Evolutionary conservation across 2,888 invertebrate species (phyloP).

Genomic region (Ceraclea dissimilis): DNA sequence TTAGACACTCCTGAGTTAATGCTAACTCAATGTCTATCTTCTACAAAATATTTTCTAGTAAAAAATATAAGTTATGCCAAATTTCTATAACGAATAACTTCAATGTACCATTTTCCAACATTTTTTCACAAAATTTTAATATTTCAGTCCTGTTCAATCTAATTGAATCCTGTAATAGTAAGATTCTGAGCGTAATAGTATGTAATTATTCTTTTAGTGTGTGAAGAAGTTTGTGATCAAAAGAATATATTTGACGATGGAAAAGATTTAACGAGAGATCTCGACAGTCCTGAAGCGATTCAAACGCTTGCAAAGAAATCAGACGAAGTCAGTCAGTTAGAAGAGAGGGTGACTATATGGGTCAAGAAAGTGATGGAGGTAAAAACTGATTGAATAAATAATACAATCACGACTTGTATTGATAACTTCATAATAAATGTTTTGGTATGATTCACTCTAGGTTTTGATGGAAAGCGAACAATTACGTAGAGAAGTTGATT

Average conservation of each 20-base stretch:
- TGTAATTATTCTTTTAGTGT: slow-evolving; percentile 56
- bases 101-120: too few relatives aligned
- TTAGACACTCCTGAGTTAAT: too few relatives aligned
- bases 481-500: slow-evolving; percentile 83
- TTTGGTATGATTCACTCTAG: slow-evolving; percentile 31
- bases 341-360: slow-evolving; percentile 71
- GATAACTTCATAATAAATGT: background rate
- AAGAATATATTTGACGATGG: slow-evolving; percentile 73
- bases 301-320: slow-evolving; percentile 63
- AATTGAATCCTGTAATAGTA: too few relatives aligned
- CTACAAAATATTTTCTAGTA: too few relatives aligned
- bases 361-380: slow-evolving; percentile 71
- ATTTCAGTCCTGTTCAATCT: too few relatives aligned
- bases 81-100: too few relatives aligned
- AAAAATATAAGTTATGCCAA: too few relatives aligned
- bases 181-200: too few relatives aligned
- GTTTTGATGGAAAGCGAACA: slow-evolving; percentile 88
- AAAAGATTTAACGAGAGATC: slow-evolving; percentile 50
- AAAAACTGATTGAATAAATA: too few relatives aligned
- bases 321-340: slow-evolving; percentile 57
- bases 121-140: too few relatives aligned
- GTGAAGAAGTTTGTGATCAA: slow-evolving; percentile 77
- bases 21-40: too few relatives aligned
- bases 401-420: background rate
- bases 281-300: slow-evolving; percentile 58